Evolutionary conservation across 2,888 invertebrate species (phyloP), one percentile per base, ranked within the genome.

Genomic region (Molanna angustata): DNA sequence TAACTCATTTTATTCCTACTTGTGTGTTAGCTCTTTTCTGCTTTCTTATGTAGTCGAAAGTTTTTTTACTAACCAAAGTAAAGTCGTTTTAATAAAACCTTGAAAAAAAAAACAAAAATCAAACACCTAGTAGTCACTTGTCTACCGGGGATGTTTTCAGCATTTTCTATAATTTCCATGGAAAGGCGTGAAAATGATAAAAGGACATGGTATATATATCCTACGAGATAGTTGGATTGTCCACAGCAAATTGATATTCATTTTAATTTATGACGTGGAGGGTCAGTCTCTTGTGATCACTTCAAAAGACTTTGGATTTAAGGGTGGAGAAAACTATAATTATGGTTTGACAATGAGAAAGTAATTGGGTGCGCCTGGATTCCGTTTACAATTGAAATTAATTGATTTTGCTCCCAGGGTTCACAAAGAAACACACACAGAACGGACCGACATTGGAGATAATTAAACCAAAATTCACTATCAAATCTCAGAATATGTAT

Each of bases 321-420:
- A 4, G 39, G 18, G 27, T 40, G n/a, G 54, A 50, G 52, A 52
- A 57, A 57, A 57, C 57, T 55, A 55, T 52, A 54, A 52, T 55
- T 52, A 49, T 46, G 55, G 49, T 55, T 48, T 49, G 49, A 57
- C 57, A 57, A 57, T 52, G 56, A 52, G 54, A 39, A 46, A 52
- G 54, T 57, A 55, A 57, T 57, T 57, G 51, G 55, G 42, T 27
- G 17, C 14, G 22, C 33, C 21, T 45, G 35, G 44, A 40, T 52
- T 44, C 54, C 19, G 32, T 53, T 48, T 46, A 54, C 58, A 56
- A 58, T 58, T 58, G 58, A 58, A 56, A 58, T 58, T 58, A 58
- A 58, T 58, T 58, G 58, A 58, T 55, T 58, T 40, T 41, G 33
- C 44, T 31, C 32, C 33, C 20, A n/a, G 3, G 11, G 11, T 20